A percentile compares a stretch with the other conserved stretches of the same genome.
Evolutionary conservation across 2,797 vertebrate species (phyloP).

Genomic region (Eulemur mongoz): DNA sequence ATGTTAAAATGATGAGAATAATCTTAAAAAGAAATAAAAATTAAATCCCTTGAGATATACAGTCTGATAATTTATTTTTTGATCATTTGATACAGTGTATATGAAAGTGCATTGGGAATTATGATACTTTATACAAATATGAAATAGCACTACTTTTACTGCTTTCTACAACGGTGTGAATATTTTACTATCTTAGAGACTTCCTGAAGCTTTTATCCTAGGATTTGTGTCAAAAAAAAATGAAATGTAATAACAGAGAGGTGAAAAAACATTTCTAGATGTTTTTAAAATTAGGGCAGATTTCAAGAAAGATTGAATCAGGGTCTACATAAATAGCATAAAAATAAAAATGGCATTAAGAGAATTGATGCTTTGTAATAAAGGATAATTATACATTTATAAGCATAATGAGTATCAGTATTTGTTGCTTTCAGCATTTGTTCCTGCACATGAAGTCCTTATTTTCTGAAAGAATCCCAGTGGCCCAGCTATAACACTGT

Average conservation of each 20-base stretch:
- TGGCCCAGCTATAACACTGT: neutral
- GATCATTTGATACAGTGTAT: neutral
- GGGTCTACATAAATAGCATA: neutral
- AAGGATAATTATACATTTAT: neutral
- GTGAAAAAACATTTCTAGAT: neutral
- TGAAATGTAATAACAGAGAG: neutral
- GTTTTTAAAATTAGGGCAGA: neutral
- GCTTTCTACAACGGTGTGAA: neutral
- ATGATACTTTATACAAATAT: neutral
- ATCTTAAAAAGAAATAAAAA: neutral
- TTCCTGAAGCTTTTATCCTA: neutral
- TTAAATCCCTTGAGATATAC: neutral
- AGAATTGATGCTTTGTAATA: neutral
- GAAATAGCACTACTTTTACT: neutral
- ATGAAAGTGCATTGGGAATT: neutral
- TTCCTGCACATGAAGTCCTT: neutral
- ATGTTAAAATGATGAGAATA: neutral
- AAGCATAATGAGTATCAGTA: neutral
- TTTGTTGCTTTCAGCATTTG: neutral
- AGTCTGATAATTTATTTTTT: neutral
- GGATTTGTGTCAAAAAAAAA: neutral
- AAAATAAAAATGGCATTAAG: slow-evolving; percentile 5
- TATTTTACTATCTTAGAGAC: neutral
- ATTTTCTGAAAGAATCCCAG: neutral
- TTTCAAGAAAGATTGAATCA: neutral